Conservation (phyloP, 2,113 vertebrate species). For the Callipepla squamata region DNA sequence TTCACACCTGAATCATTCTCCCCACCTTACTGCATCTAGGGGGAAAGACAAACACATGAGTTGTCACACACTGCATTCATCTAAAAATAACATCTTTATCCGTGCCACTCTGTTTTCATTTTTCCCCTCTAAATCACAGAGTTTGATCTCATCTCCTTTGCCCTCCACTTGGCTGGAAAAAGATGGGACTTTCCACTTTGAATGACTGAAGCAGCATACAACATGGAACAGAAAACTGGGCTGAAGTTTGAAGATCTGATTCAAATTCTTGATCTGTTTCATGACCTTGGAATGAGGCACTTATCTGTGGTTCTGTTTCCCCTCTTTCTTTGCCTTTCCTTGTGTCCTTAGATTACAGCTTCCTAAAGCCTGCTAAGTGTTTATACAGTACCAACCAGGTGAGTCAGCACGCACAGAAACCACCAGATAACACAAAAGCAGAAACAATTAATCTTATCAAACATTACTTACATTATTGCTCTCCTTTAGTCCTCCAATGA, state of each 20-base stretch:
- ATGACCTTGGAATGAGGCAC: neutral
- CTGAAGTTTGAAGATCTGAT: neutral
- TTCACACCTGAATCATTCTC: conserved; percentile 11
- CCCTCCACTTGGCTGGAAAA: neutral
- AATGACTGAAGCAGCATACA: neutral
- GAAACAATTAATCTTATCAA: neutral
- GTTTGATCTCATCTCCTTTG: neutral
- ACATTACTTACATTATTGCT: neutral
- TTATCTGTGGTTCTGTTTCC: neutral
- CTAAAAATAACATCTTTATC: neutral
- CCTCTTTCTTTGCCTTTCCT: neutral
- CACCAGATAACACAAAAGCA: neutral
- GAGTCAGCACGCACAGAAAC: neutral
- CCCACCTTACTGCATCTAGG: conserved; percentile 48
- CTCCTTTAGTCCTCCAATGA: neutral
- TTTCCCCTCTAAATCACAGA: neutral
- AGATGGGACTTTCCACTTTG: neutral
- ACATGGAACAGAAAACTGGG: neutral
- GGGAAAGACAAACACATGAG: neutral
- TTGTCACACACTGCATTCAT: neutral
- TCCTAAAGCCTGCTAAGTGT: neutral
- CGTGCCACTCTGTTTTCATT: neutral
- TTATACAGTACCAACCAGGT: neutral
- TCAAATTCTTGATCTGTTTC: neutral
- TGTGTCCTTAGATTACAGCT: neutral